Percentiles rank a stretch among this genome's conserved stretches.
These are phyloP conservation scores for Teinopalpus imperialis DNA, from an alignment of 2,888 invertebrate genomes.

Conservation along the genomic window DNA sequence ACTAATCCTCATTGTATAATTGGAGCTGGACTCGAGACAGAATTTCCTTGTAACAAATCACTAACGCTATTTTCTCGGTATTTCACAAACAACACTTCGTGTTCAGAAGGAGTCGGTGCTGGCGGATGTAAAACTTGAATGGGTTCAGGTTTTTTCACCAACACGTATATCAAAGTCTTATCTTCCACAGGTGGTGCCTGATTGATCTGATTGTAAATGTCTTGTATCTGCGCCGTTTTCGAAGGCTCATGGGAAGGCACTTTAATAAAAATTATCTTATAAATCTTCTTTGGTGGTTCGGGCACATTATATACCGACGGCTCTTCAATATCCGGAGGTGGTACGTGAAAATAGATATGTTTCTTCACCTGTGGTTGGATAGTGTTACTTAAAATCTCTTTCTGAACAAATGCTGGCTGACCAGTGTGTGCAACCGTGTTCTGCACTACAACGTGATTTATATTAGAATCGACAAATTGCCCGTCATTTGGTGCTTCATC, in stretches of 20 bases:
- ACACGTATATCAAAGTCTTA: constrained; percentile 87
- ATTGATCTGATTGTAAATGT: constrained; percentile 78
- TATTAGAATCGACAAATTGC: neutral
- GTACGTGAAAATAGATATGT: constrained; percentile 88
- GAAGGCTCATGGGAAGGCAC: constrained; percentile 84
- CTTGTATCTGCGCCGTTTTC: constrained; percentile 40
- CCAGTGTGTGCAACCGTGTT: neutral
- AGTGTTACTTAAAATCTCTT: neutral
- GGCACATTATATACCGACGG: constrained; percentile 71
- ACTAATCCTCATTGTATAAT: constrained; percentile 35
- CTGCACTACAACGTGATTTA: neutral
- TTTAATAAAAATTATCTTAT: constrained; percentile 90
- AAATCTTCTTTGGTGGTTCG: constrained; percentile 82
- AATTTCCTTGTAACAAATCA: constrained; percentile 9
- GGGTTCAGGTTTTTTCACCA: constrained; percentile 86
- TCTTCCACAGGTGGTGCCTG: constrained; percentile 81
- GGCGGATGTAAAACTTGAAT: constrained; percentile 50
- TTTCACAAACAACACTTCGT: constrained; percentile 89
- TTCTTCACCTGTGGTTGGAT: constrained; percentile 80
- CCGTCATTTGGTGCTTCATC: neutral
- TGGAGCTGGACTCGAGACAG: constrained; percentile 30
- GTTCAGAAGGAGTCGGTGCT: constrained; percentile 62
- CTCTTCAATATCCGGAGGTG: constrained; percentile 86
- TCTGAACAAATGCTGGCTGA: neutral
- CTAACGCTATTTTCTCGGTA: constrained; percentile 45